These are phyloP conservation scores for Thomomys bottae DNA, from an alignment of 2,113 vertebrate genomes.

Conservation along the genomic window DNA sequence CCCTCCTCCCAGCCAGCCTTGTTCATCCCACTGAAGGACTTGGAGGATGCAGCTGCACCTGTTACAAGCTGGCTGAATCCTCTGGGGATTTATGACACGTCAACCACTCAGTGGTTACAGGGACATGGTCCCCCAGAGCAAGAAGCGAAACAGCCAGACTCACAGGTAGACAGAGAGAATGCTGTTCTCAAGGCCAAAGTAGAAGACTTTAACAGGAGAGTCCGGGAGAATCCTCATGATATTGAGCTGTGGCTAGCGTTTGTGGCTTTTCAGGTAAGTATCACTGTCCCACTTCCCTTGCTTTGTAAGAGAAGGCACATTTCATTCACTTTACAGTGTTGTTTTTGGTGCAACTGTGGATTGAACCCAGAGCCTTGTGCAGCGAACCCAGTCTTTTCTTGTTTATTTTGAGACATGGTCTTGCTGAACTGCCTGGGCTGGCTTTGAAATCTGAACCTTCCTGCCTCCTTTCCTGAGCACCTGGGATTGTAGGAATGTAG, in stretches of 20 bases:
- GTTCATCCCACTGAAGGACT: slow-evolving; percentile 86
- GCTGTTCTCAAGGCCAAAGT: slow-evolving; percentile 84
- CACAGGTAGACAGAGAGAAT: slow-evolving; percentile 62
- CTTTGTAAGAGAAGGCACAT: fast-evolving
- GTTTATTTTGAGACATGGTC: neutral
- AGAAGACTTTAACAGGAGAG: slow-evolving; percentile 93
- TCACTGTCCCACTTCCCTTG: neutral
- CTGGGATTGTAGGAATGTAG: neutral
- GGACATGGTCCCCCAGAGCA: slow-evolving; percentile 87
- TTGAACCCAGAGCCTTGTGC: neutral
- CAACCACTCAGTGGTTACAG: slow-evolving; percentile 92
- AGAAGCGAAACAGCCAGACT: slow-evolving; percentile 69
- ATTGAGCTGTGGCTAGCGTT: slow-evolving; percentile 93
- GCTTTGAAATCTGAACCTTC: neutral
- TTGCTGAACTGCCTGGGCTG: neutral
- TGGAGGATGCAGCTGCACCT: slow-evolving; percentile 63
- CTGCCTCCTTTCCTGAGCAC: neutral
- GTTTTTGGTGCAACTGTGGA: neutral
- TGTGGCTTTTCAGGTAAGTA: slow-evolving; percentile 92
- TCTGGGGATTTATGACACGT: slow-evolving; percentile 93
- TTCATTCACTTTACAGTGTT: fast-evolving
- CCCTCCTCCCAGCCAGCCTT: neutral
- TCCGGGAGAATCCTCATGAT: slow-evolving; percentile 93
- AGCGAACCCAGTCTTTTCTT: neutral
- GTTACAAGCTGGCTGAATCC: slow-evolving; percentile 86